These are phyloP conservation scores for Odontamblyopus lacepedii DNA, from an alignment of 2,797 vertebrate species.

Conservation along the genomic window DNA sequence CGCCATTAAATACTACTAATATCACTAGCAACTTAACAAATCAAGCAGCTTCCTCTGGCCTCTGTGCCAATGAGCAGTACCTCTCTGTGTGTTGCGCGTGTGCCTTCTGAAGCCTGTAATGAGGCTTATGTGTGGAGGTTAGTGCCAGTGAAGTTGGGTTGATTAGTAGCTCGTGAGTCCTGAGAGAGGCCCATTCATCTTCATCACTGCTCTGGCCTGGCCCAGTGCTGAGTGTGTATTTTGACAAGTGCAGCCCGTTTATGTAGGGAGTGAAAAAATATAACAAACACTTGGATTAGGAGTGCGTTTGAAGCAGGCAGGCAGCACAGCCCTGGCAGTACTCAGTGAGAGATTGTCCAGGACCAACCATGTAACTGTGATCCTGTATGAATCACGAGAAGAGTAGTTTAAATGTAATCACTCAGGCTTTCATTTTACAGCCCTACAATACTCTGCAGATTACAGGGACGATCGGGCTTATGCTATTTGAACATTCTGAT, in stretches of 20 bases:
- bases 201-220: conserved; percentile 67
- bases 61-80: neutral
- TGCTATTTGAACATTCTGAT: too few relatives aligned
- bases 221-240: conserved; percentile 71
- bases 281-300: conserved; percentile 81
- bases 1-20: neutral
- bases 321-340: conserved; percentile 43
- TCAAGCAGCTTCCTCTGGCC: neutral
- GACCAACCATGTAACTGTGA: conserved; percentile 26
- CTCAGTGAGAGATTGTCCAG: conserved; percentile 36
- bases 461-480: too few relatives aligned
- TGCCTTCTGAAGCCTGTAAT: conserved; percentile 43
- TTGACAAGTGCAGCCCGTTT: conserved; percentile 78
- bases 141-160: conserved; percentile 69
- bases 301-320: conserved; percentile 64
- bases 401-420: conserved; percentile 19
- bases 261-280: conserved; percentile 80
- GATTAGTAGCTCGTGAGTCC: conserved; percentile 76
- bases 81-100: conserved; percentile 20
- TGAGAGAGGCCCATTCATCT: conserved; percentile 70
- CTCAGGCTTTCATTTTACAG: too few relatives aligned
- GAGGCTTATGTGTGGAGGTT: conserved; percentile 47
- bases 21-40: neutral
- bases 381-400: conserved; percentile 21
- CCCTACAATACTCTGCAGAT: too few relatives aligned